These are phyloP conservation scores for Budorcas taxicolor DNA, from an alignment of 2,113 vertebrate species.

Conservation along the genomic window DNA sequence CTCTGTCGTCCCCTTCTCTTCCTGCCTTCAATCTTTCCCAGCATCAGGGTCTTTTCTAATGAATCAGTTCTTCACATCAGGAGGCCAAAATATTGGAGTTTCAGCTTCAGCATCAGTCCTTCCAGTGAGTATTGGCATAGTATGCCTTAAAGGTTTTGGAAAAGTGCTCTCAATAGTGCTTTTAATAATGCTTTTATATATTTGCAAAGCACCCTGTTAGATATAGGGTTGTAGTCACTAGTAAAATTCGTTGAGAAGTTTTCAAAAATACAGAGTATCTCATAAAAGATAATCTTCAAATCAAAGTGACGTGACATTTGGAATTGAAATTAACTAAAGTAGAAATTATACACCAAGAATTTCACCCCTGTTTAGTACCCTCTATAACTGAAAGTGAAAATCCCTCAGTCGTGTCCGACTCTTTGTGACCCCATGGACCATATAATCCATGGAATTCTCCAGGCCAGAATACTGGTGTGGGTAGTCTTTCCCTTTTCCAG, in stretches of 20 bases:
- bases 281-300: slow-evolving; percentile 22
- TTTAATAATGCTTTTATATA: slow-evolving; percentile 13
- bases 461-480: background rate
- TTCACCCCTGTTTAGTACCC: background rate
- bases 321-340: slow-evolving; percentile 17
- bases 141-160: background rate
- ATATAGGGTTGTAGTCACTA: background rate
- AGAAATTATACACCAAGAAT: background rate
- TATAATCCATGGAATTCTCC: background rate
- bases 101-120: background rate
- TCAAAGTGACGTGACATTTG: background rate
- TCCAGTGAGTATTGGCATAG: background rate
- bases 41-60: background rate
- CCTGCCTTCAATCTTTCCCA: background rate
- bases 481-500: background rate
- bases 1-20: background rate
- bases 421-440: rapidly evolving
- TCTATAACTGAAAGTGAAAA: background rate
- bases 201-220: slow-evolving; percentile 8
- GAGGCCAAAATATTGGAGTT: background rate
- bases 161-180: background rate
- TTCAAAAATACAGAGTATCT: slow-evolving; percentile 2
- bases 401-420: background rate
- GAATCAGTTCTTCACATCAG: background rate
- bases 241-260: slow-evolving; percentile 32